Evolutionary conservation across 2,888 invertebrate species (phyloP), one percentile per base, ranked within the genome.

Genomic region (Drosophila ezoana): DNA sequence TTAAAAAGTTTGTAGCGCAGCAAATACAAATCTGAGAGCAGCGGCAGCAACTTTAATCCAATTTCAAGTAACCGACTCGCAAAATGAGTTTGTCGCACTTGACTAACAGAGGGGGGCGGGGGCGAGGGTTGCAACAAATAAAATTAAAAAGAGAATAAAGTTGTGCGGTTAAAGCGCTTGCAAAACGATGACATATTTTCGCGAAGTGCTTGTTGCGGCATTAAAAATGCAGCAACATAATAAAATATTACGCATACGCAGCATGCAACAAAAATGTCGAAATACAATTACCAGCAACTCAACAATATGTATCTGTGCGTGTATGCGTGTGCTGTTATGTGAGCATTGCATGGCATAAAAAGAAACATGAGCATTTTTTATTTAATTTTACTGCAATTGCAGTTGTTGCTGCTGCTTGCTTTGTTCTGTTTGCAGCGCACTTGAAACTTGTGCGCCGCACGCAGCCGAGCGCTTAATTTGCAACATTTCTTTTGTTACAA

Each of bases 381-480:
- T 83, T 83, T 87, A 89, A 89, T 84, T 84, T 88, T 51, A 38
- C 41, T 63, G 76, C 43, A 70, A 53, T 74, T 79, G 45, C 54
- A 52, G 32, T 58, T 57, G 45, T 41, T 53, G 53, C 41, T 59
- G 53, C 38, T 45, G 43, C 47, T 37, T 41, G 65, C 76, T 62
- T 61, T 73, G 75, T 73, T 68, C 63, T 48, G 61, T 48, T 61
- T 62, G 68, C 61, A 60, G 68, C 68, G 74, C 74, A 86, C 89
- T 83, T 86, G 81, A 86, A 86, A 74, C 56, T 83, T 77, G 76
- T 69, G 65, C 70, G 68, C 67, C 41, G 41, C 79, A 72, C 62
- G 79, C 81, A 87, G 76, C 59, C 70, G 66, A 81, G 89, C 87
- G 89, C 89, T 84, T 84, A 88, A 84, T 84, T 84, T 84, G 87